Evolutionary conservation across 2,888 invertebrate species (phyloP), one percentile per base, ranked within the genome.

Genomic region (Emmelina monodactyla): DNA sequence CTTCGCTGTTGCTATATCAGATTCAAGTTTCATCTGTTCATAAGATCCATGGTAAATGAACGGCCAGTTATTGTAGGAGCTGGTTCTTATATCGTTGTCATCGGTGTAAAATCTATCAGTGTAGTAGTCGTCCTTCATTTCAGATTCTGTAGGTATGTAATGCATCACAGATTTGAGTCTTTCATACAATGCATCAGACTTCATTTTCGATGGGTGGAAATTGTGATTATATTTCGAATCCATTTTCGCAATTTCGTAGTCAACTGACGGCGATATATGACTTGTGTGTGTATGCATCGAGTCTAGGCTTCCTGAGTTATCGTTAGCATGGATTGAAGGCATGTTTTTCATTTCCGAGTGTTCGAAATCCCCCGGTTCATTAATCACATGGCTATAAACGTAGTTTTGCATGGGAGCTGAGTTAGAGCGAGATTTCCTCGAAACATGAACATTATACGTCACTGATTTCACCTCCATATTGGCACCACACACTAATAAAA

Each of bases 21-120:
- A 41, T 16, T 53, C 51, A 12, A 51, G 47, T 29, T 61, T 63
- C 22, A 53, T 51, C 22, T 50, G 45, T 42, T 66, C 62, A 41
- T 65, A 67, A 34, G 69, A 67, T 1, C 68, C 62, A 15, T 44
- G 57, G 33, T 62, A 57, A 41, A 65, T 64, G 25, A 61, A 63
- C 1, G 76, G 73, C 67, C 67, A 69, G 32, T 42, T 53, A 16
- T 64, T 60, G 28, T 63, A 66, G 6, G 51, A 35, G 41, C 60
- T 64, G 1, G 59, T 62, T 43, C 64, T 59, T 3, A 73, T 37
- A 35, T 76, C 72, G 29, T 73, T 63, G 22, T 68, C 62, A 31
- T 76, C 71, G 4, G 53, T 42, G 13, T 54, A 58, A 35, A 14
- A 14, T 3, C 14, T 7, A 13, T 29, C 29, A 10, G 25, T 9